Base-by-base conservation (phyloP, 1,140 invertebrate genomes). In the Papilio machaon region DNA sequence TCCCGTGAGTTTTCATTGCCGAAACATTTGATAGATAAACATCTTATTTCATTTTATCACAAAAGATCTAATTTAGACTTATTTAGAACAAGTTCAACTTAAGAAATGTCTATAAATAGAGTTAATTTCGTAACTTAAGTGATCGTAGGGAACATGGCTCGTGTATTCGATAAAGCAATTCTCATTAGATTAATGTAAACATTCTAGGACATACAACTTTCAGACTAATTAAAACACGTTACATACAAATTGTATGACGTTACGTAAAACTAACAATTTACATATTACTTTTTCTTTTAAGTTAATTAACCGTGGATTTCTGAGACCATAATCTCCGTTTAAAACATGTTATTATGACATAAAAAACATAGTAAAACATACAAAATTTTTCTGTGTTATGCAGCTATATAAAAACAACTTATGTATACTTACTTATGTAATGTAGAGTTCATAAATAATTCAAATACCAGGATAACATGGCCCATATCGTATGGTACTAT, bases 101-200 rank as follows among this genome's bases (percentile, higher is more conserved):
- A 19, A 6, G 19, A 58, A 19, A 58, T 13, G 60, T 15, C 60
- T 64, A 64, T 64, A 23, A 64, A 64, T 64, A 30, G 11, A 64
- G 60, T 23, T 64, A 35, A 30, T 64, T 64, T 70, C 30, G 64
- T 35, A 70, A 70, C 11, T 70, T 35, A 70, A 70, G 64, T 70
- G 30, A 35, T 70, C 11, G 30, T 13, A 15, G 5, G 60, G 60
- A 23, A 30, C 23, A 30, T 60, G 58, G 13, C 64, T 35, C 64
- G 4, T 11, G 3, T 13, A 10, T 70, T 35, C 5, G 30, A 67
- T 67, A 15, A 70, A 70, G 30, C 35, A 35, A 70, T 35, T 70
- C 30, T 70, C 3, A 70, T 64, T 64, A 64, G 19, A 11, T 30
- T 70, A 70, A 70, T 70, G 30, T 15, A 15, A 35, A 70, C 23